Percentiles rank a stretch among this genome's conserved stretches.
Evolutionary conservation across 1,140 invertebrate genomes (phyloP).

Genomic region (Ips nitidus): DNA sequence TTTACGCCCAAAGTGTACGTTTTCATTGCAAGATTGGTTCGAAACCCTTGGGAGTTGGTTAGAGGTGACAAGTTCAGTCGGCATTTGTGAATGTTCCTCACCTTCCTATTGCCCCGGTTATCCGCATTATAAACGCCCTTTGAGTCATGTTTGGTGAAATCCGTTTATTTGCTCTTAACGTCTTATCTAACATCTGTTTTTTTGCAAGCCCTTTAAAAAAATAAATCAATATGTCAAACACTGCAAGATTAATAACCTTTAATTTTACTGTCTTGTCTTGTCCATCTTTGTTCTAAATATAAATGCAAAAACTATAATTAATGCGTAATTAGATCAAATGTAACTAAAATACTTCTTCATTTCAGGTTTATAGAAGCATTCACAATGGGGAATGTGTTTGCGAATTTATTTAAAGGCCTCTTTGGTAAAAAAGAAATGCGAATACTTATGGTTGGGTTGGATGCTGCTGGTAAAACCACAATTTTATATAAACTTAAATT

Average conservation of each 20-base stretch:
- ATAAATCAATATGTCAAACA: conserved; percentile 48
- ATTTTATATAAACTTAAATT: conserved; percentile 99
- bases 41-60: conserved; percentile 39
- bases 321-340: conserved; percentile 28
- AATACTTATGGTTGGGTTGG: conserved; percentile 97
- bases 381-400: conserved; percentile 81
- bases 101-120: neutral
- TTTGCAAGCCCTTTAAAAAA: neutral
- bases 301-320: conserved; percentile 31
- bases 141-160: no score
- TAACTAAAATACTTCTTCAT: conserved; percentile 13
- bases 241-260: conserved; percentile 49
- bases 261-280: conserved; percentile 34
- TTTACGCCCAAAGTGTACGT: neutral
- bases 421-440: conserved; percentile 99
- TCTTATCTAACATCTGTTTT: no score
- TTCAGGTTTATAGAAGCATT: conserved; percentile 36
- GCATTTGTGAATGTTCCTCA: conserved; percentile 26
- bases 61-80: conserved; percentile 43
- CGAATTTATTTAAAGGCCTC: conserved; percentile 90
- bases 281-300: conserved; percentile 46
- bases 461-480: conserved; percentile 99
- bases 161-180: no score
- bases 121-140: neutral
- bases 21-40: conserved; percentile 20